A percentile compares a stretch with the other conserved stretches of the same genome.
Conservation (phyloP, 2,797 vertebrate genomes). For the Gouania willdenowi region DNA sequence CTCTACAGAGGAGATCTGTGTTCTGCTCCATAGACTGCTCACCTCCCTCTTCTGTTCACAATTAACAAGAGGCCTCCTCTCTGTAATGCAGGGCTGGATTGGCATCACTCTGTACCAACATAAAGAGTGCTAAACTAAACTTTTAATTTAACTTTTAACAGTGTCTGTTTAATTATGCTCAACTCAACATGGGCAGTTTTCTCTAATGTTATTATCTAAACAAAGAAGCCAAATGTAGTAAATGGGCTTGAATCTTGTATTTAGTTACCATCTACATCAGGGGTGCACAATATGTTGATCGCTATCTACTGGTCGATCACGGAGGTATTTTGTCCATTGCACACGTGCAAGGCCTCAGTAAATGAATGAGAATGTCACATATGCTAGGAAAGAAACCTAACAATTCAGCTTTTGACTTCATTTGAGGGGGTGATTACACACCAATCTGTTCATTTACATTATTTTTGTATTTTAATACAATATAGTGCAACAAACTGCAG, state of each 20-base stretch:
- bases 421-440: no score
- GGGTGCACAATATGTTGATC: no score
- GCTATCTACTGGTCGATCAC: no score
- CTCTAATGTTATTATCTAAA: conserved; percentile 27
- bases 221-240: conserved; percentile 15
- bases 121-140: background rate
- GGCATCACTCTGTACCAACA: conserved; percentile 35
- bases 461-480: no score
- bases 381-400: no score
- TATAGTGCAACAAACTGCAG: no score
- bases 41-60: conserved; percentile 60
- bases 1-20: conserved; percentile 54
- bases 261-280: conserved; percentile 1
- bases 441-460: no score
- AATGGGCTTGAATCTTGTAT: conserved; percentile 21
- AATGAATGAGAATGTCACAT: no score
- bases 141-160: conserved; percentile 1
- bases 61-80: conserved; percentile 54
- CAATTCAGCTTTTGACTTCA: no score
- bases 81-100: conserved; percentile 35
- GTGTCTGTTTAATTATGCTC: conserved; percentile 11
- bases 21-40: conserved; percentile 54
- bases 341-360: no score
- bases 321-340: no score
- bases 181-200: background rate